Base-by-base conservation (phyloP, 1,140 invertebrate genomes). In the Trichonephila inaurata region DNA sequence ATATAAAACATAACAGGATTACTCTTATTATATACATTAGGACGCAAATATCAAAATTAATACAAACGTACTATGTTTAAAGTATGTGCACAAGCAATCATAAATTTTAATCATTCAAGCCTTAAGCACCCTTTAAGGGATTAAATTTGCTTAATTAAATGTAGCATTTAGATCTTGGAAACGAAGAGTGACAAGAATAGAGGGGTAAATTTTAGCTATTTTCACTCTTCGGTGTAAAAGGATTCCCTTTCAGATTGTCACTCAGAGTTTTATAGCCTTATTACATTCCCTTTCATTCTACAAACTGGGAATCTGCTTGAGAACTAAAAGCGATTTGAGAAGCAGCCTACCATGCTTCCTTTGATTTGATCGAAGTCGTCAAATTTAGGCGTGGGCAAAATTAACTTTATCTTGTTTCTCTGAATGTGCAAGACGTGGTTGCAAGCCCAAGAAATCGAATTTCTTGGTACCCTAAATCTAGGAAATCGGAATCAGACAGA, bases 351-450 rank as follows among this genome's bases (percentile, higher is more conserved):
- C 82, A n/a, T 21, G 4, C 72, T 40, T 60, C 4, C 44, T 10
- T 18, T 62, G 85, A 85, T 85, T 85, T 60, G 82, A 85, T 85
- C n/a, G 61, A 64, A 40, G 12, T 14, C 58, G 61, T n/a, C 19
- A 60, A 87, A 62, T 87, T 87, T 33, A n/a, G 62, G 28, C 60
- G 28, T 58, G 60, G 33, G 33, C n/a, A 19, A 90, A 90, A 90
- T 51, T 51, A 81, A 69, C 40, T 81, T 90, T 81, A 90, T 90
- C 58, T 40, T 82, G 51, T 81, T 90, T 61, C 69, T 81, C 69
- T 81, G 44, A 77, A 90, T 81, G 89, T 81, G 72, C 61, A 40
- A 81, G 8, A 58, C 28, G 40, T 62, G n/a, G 89, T 44, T 7
- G 21, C 62, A 72, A 40, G 28, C n/a, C 51, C 72, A 89, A 44